These are phyloP conservation scores for Erynnis tages DNA, from an alignment of 2,888 invertebrate species.

Conservation along the genomic window DNA sequence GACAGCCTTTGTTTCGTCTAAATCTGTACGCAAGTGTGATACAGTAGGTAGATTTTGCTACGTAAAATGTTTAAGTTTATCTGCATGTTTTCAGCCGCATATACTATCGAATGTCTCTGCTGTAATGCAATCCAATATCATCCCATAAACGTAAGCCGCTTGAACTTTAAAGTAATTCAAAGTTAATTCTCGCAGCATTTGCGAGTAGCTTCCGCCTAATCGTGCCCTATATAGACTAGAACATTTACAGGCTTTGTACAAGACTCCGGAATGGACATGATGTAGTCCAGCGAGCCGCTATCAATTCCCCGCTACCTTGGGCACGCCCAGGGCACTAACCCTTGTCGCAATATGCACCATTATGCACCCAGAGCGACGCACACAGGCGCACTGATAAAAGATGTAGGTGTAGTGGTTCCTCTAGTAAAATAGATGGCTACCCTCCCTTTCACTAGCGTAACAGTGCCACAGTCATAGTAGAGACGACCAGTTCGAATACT, in stretches of 20 bases:
- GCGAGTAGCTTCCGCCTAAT: conserved; percentile 41
- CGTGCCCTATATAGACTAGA: conserved; percentile 45
- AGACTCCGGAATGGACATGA: conserved; percentile 51
- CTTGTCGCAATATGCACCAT: conserved; percentile 57
- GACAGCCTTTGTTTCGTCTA: conserved; percentile 1
- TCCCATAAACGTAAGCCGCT: conserved; percentile 23
- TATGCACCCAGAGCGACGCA: conserved; percentile 42
- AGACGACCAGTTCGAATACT: conserved; percentile 37
- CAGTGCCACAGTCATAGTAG: conserved; percentile 58
- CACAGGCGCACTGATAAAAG: conserved; percentile 44
- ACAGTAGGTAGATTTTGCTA: not conserved
- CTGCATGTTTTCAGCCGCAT: not conserved
- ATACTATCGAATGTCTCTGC: conserved; percentile 11
- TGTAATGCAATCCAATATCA: conserved; percentile 9
- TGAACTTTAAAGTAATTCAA: conserved; percentile 28
- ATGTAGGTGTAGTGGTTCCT: conserved; percentile 54
- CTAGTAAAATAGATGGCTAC: conserved; percentile 71
- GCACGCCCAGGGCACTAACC: conserved; percentile 75
- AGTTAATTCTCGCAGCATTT: conserved; percentile 26
- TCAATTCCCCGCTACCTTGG: conserved; percentile 64
- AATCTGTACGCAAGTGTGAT: not conserved
- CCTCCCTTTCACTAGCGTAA: conserved; percentile 76
- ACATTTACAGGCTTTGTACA: conserved; percentile 48
- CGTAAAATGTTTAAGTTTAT: not conserved
- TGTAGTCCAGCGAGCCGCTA: conserved; percentile 52